These are phyloP conservation scores for Garrulus glandarius DNA, from an alignment of 2,797 vertebrate species.

Conservation along the genomic window DNA sequence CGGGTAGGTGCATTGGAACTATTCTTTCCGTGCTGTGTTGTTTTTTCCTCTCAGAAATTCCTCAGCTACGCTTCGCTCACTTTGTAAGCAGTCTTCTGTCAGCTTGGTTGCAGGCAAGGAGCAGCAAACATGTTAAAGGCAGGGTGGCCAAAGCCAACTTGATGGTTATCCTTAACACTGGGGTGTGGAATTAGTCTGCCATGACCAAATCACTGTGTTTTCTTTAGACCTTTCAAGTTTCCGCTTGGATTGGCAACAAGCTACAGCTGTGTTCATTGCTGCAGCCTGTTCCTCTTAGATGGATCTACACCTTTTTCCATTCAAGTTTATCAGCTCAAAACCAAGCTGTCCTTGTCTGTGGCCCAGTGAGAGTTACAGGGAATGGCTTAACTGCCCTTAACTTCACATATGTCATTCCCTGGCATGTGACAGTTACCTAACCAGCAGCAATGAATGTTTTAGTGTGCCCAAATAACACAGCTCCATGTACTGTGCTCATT, in stretches of 20 bases:
- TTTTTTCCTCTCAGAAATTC: constrained; percentile 18
- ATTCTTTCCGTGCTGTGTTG: neutral
- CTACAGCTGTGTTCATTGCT: neutral
- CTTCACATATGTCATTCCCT: neutral
- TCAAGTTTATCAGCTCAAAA: neutral
- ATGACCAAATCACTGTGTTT: neutral
- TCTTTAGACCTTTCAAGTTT: neutral
- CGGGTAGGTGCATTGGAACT: neutral
- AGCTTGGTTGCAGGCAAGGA: neutral
- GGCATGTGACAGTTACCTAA: constrained; percentile 13
- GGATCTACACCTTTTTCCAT: neutral
- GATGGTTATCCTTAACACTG: neutral
- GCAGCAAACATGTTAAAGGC: neutral
- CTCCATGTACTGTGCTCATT: neutral
- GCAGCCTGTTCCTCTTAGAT: neutral
- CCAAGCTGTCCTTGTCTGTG: neutral
- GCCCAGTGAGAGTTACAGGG: neutral
- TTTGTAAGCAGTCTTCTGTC: neutral
- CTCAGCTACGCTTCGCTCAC: neutral
- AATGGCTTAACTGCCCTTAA: neutral
- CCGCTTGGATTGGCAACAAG: neutral
- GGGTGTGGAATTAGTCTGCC: neutral
- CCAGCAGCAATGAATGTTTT: constrained; percentile 25
- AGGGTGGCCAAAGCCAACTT: neutral
- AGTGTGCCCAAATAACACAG: neutral